Evolutionary conservation across 2,797 vertebrate genomes (phyloP), one percentile per base, ranked within the genome.

Genomic region (Oryzias sinensis): DNA sequence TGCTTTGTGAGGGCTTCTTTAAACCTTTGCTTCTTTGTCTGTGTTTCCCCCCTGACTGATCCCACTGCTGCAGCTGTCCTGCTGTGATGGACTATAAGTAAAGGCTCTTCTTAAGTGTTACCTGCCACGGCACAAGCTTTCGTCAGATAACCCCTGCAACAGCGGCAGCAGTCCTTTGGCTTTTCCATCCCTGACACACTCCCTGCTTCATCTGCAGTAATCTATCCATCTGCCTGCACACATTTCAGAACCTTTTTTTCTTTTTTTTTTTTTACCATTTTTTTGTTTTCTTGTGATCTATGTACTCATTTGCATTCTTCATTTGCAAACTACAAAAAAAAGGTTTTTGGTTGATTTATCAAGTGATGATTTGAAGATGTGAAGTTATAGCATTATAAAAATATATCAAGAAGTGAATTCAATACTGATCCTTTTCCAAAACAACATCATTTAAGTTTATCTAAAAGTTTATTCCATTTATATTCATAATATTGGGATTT

Each of bases 11-110:
- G 70, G 60, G 73, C 59, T 64, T 85, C 77, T 79, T 64, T 79
- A 76, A 82, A 73, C 76, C 77, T 65, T 17, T 69, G 75, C 74
- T 81, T 77, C 70, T 52, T 61, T 69, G 77, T 74, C 62, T 24
- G 42, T 29, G 27, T 53, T 20, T 60, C 47, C 62, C 67, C 58
- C 68, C 53, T 43, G 59, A 43, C 74, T 75, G 73, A 81, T 73
- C 77, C 66, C 70, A 72, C 65, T 41, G 71, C 77, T 70, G 75
- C 58, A 40, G 48, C 25, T 33, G 40, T 58, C 75, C 82, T 64
- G 78, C 72, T 64, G 82, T 24, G 79, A 85, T 48, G 74, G 62
- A 72, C 76, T 59, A 48, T 48, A 59, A 65, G 57, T 55, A 71
- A 62, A 61, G 61, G 53, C 69, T 54, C 71, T 48, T 62, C 65